Percentiles rank a stretch among this genome's conserved stretches.
phyloP scores from a whole-genome alignment of 2,888 invertebrate genomes.

The Polymixis flavicincta region DNA sequence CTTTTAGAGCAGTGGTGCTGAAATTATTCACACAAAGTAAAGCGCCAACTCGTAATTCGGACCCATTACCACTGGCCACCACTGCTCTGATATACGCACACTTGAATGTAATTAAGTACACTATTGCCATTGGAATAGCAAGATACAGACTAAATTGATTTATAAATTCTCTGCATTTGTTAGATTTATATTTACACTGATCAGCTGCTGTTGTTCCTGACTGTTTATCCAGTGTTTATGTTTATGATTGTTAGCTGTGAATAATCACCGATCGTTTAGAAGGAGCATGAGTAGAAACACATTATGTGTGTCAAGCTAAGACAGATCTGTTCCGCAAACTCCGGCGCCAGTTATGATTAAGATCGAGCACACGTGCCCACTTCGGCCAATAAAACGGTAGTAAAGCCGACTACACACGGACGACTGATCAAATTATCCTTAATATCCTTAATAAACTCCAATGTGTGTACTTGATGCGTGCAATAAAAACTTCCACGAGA shows the following conservation, averaged over 20 bases:
- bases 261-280: conserved; percentile 46
- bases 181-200: conserved; percentile 20
- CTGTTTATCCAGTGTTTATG: conserved; percentile 24
- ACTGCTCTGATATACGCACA: not conserved
- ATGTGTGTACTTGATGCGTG: conserved; percentile 54
- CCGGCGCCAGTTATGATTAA: conserved; percentile 70
- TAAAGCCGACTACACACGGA: conserved; percentile 66
- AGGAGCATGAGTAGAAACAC: conserved; percentile 43
- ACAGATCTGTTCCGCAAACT: conserved; percentile 57
- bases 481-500: conserved; percentile 66
- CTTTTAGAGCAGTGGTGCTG: no score
- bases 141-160: conserved; percentile 8
- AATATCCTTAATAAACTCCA: conserved; percentile 63
- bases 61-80: no score
- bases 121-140: not conserved
- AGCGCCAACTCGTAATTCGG: no score
- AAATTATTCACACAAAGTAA: no score
- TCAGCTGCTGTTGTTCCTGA: not conserved
- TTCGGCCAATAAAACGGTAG: conserved; percentile 70
- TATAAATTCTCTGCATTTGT: conserved; percentile 6
- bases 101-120: conserved; percentile 2
- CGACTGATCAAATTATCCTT: conserved; percentile 66
- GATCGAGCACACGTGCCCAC: conserved; percentile 70
- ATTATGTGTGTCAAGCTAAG: conserved; percentile 56
- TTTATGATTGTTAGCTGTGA: conserved; percentile 50